These are phyloP conservation scores for Drosophila cardini DNA, from an alignment of 1,140 invertebrate species.

Conservation along the genomic window DNA sequence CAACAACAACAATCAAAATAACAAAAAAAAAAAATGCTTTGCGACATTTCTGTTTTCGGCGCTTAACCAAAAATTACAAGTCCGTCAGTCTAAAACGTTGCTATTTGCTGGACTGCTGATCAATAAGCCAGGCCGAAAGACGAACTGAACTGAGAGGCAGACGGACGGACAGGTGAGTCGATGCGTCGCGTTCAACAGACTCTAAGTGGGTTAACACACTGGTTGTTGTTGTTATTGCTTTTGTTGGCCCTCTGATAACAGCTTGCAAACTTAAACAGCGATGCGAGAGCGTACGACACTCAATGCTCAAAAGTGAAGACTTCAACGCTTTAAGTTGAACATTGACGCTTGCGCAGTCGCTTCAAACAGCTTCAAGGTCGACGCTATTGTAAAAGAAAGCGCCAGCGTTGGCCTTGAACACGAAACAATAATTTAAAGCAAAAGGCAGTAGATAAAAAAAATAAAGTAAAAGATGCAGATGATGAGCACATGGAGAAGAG, in stretches of 20 bases:
- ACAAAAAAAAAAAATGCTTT: slow-evolving; percentile 49
- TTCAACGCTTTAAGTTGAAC: slow-evolving; percentile 9
- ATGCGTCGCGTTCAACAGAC: slow-evolving; percentile 75
- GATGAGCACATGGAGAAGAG: slow-evolving; percentile 11
- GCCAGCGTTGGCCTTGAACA: slow-evolving; percentile 78
- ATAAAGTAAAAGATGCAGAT: slow-evolving; percentile 12
- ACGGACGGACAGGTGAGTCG: slow-evolving; percentile 21
- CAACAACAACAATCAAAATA: slow-evolving; percentile 25
- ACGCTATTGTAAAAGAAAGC: slow-evolving; percentile 81
- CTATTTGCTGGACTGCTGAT: slow-evolving; percentile 61
- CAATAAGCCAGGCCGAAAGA: slow-evolving; percentile 48
- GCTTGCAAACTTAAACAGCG: slow-evolving; percentile 42
- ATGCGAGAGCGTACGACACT: slow-evolving; percentile 3
- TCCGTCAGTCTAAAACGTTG: slow-evolving; percentile 54
- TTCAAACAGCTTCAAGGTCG: slow-evolving; percentile 67
- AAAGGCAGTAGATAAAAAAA: slow-evolving; percentile 31
- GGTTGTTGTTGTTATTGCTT: slow-evolving; percentile 11
- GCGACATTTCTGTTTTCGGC: slow-evolving; percentile 62
- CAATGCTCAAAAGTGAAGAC: not conserved
- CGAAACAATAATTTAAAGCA: slow-evolving; percentile 69
- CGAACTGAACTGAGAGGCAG: not conserved
- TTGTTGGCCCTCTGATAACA: slow-evolving; percentile 67
- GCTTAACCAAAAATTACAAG: slow-evolving; percentile 57
- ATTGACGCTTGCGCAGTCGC: slow-evolving; percentile 64
- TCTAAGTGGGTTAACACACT: slow-evolving; percentile 73